These are phyloP conservation scores for Tenodera sinensis DNA, from an alignment of 2,888 invertebrate species.

Conservation along the genomic window DNA sequence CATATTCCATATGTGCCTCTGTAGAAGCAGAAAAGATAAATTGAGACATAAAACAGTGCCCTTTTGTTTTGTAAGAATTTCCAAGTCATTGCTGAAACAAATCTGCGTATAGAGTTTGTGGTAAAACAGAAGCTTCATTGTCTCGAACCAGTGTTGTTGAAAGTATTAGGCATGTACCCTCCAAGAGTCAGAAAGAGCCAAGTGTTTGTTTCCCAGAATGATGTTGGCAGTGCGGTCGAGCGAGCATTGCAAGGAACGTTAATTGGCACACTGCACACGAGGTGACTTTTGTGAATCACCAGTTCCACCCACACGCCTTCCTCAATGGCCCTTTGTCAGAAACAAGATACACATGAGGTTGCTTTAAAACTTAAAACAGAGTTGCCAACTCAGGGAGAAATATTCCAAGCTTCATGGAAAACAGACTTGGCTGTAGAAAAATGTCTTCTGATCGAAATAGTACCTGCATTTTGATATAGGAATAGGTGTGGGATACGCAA, in stretches of 20 bases:
- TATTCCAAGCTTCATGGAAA: no score
- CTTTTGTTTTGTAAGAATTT: no score
- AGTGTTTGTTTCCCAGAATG: not conserved
- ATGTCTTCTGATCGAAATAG: no score
- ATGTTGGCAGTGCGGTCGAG: not conserved
- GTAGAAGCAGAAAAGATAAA: no score
- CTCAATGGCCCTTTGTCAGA: not conserved
- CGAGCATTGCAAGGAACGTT: not conserved
- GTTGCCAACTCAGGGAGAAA: no score
- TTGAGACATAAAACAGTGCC: no score
- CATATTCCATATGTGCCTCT: no score
- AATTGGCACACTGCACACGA: not conserved
- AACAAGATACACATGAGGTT: not conserved
- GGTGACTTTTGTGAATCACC: not conserved
- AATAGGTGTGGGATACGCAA: no score
- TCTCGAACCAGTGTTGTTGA: not conserved
- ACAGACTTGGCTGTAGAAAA: no score
- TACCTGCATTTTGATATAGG: no score
- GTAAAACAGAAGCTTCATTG: not conserved
- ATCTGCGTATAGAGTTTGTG: not conserved
- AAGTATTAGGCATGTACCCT: not conserved
- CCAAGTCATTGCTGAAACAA: no score
- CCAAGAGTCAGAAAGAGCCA: not conserved
- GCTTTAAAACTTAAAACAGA: not conserved
- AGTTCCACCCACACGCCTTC: no score